Percentiles rank a stretch among this genome's conserved stretches.
These are phyloP conservation scores for Megaceryle maxima DNA, from an alignment of 2,113 vertebrate genomes.

Conservation along the genomic window DNA sequence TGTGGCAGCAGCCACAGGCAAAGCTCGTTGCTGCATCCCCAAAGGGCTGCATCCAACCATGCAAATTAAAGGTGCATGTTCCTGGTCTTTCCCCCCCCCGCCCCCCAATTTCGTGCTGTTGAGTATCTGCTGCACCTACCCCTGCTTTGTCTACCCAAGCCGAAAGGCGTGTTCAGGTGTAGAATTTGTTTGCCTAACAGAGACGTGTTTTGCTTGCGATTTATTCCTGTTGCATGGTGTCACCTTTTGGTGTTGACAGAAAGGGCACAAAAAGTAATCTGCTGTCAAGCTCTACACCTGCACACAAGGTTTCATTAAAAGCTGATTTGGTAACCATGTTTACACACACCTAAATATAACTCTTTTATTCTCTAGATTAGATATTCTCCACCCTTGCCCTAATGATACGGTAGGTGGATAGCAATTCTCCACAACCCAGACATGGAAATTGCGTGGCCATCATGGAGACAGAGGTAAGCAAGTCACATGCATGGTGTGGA, in stretches of 20 bases:
- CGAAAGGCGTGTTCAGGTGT: not conserved
- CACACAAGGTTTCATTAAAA: not conserved
- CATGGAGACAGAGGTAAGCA: not conserved
- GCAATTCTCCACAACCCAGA: conserved; percentile 10
- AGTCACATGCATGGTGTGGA: rapidly evolving
- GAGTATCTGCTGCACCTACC: not conserved
- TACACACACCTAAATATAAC: conserved; percentile 16
- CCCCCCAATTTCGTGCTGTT: rapidly evolving
- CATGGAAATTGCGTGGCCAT: not conserved
- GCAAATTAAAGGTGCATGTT: not conserved
- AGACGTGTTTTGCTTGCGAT: not conserved
- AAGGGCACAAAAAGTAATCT: not conserved
- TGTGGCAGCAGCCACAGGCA: not conserved
- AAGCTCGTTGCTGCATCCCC: not conserved
- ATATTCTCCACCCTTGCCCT: not conserved
- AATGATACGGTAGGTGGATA: not conserved
- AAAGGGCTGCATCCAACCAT: rapidly evolving
- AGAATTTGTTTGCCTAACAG: not conserved
- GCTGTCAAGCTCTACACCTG: not conserved
- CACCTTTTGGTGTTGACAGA: not conserved
- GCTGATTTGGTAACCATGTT: not conserved
- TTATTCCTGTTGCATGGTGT: not conserved
- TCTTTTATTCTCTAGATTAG: conserved; percentile 4
- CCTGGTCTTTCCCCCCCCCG: no score
- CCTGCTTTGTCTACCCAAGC: not conserved